Conservation (phyloP, 2,113 vertebrate genomes). For the Dicrurus megarhynchus region DNA sequence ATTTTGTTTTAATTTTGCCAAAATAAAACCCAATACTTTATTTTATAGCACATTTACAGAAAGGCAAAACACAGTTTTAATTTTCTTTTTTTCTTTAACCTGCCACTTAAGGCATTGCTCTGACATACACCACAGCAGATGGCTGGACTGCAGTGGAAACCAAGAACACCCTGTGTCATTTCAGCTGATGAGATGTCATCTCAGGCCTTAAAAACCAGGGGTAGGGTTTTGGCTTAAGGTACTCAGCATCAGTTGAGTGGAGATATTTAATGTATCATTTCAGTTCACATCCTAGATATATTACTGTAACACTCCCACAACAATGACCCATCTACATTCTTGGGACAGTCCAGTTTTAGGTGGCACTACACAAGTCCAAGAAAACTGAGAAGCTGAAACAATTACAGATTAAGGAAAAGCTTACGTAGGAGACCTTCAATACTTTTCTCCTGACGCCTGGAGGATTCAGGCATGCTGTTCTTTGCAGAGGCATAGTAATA, state of each 20-base stretch:
- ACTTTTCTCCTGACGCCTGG: background rate
- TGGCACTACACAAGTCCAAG: background rate
- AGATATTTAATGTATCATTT: background rate
- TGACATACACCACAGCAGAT: background rate
- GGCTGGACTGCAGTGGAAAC: background rate
- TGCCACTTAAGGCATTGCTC: background rate
- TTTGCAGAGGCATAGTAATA: background rate
- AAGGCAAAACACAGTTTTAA: background rate
- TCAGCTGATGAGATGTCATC: too few species aligned
- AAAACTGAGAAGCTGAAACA: background rate
- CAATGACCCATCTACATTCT: background rate
- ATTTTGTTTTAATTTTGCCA: background rate
- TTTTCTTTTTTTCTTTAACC: background rate
- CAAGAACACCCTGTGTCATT: background rate
- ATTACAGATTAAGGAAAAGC: background rate
- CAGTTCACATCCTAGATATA: rapidly evolving
- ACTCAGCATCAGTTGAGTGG: background rate
- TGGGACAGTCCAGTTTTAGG: background rate
- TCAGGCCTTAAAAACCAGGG: background rate
- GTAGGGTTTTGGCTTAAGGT: background rate
- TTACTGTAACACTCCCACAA: background rate
- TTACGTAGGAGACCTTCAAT: rapidly evolving
- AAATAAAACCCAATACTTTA: background rate
- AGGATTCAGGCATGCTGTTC: background rate
- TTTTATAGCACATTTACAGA: background rate